A percentile compares a stretch with the other conserved stretches of the same genome.
These are phyloP conservation scores for Brachypodius melanocephalos DNA, from an alignment of 2,113 vertebrate genomes.

Conservation along the genomic window DNA sequence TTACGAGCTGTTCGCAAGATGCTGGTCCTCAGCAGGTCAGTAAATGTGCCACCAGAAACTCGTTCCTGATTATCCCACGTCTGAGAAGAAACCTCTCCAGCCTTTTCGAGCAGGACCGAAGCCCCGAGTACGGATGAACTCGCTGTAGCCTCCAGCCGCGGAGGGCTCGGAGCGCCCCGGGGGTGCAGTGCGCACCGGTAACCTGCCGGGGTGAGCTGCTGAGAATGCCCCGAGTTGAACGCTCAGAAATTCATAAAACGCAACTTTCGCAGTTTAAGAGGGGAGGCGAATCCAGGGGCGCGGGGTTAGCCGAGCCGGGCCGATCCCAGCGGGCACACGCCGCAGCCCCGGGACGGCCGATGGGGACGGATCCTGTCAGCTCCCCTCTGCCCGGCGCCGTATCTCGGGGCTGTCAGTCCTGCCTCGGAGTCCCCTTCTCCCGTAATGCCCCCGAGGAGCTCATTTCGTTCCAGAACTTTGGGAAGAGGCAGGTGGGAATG, in stretches of 20 bases:
- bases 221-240: neutral
- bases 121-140: neutral
- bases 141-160: neutral
- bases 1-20: neutral
- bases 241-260: neutral
- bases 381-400: too few relatives aligned
- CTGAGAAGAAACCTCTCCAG: neutral
- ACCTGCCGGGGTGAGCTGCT: neutral
- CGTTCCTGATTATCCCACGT: neutral
- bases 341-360: neutral
- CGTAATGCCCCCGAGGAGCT: neutral
- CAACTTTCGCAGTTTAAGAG: fast-evolving
- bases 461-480: fast-evolving
- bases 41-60: neutral
- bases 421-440: neutral
- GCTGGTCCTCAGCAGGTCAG: neutral
- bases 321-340: neutral
- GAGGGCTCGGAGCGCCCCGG: too few relatives aligned
- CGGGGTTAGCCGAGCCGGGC: neutral
- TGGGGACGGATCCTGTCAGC: neutral
- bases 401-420: neutral
- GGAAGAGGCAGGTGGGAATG: neutral
- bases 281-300: too few relatives aligned
- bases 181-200: neutral
- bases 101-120: neutral